Evolutionary conservation across 2,888 invertebrate species (phyloP).

Genomic region (Ormyrus rosae): DNA sequence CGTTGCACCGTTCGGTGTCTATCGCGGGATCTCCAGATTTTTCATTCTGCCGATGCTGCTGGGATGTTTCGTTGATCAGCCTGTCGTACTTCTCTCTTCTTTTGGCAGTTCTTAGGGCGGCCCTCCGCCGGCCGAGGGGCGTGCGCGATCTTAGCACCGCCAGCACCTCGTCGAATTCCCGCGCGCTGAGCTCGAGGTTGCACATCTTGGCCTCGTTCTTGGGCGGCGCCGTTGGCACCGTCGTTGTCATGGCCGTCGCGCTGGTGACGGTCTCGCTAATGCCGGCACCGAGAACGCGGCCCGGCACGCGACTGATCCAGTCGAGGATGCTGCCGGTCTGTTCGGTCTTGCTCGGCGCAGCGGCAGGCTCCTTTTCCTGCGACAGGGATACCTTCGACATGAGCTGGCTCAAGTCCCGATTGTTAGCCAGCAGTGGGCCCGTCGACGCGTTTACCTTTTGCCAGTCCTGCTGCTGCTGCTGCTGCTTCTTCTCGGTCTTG

Average conservation of each 20-base stretch:
- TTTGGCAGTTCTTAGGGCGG: slow-evolving; percentile 53
- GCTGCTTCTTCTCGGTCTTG: neutral
- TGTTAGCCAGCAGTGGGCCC: neutral
- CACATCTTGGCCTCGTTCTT: slow-evolving; percentile 59
- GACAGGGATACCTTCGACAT: slow-evolving; percentile 10
- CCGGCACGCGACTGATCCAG: slow-evolving; percentile 46
- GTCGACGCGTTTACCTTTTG: slow-evolving; percentile 33
- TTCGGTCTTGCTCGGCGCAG: neutral
- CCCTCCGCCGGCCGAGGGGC: slow-evolving; percentile 65
- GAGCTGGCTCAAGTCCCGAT: slow-evolving; percentile 13
- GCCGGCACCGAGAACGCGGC: slow-evolving; percentile 52
- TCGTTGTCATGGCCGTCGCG: slow-evolving; percentile 42
- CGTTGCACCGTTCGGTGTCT: neutral
- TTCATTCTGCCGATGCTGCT: slow-evolving; percentile 5
- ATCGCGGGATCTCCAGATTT: no score
- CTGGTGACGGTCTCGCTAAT: slow-evolving; percentile 24
- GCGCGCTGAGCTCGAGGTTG: slow-evolving; percentile 73
- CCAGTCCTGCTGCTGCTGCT: neutral
- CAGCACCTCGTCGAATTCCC: slow-evolving; percentile 75
- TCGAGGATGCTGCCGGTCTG: slow-evolving; percentile 34
- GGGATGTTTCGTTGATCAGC: slow-evolving; percentile 47
- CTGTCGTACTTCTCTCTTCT: slow-evolving; percentile 59
- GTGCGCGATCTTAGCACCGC: slow-evolving; percentile 72
- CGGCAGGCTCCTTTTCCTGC: neutral
- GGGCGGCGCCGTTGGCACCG: neutral